Conservation (phyloP, 1,140 invertebrate genomes). For the Drosophila guanche region DNA sequence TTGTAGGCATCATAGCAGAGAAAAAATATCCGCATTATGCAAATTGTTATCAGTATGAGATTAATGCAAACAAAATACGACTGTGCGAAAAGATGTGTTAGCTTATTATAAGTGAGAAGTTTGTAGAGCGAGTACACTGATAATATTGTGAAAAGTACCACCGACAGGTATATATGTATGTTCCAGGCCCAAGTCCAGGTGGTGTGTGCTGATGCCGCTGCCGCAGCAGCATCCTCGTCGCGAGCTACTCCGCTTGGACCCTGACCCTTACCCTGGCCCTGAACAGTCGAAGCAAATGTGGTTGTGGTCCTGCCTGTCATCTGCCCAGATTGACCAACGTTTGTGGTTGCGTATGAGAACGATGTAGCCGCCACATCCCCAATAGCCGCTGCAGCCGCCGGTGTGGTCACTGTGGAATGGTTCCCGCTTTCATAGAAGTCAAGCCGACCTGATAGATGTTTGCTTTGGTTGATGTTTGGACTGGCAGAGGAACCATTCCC, state of each 20-base stretch:
- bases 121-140: conserved; percentile 92
- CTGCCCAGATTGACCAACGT: conserved; percentile 21
- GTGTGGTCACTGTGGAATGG: conserved; percentile 56
- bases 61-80: conserved; percentile 94
- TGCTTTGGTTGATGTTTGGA: conserved; percentile 77
- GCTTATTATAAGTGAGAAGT: conserved; percentile 91
- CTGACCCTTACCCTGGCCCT: conserved; percentile 3
- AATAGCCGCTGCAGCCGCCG: conserved; percentile 66
- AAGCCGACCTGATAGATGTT: conserved; percentile 24
- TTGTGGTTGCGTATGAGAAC: conserved; percentile 54
- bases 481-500: conserved; percentile 30
- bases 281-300: not conserved
- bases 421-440: conserved; percentile 34
- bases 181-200: conserved; percentile 94
- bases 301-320: conserved; percentile 10
- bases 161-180: conserved; percentile 93
- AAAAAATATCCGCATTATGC: conserved; percentile 92
- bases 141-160: conserved; percentile 91
- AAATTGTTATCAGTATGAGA: conserved; percentile 90
- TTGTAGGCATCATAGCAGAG: conserved; percentile 96
- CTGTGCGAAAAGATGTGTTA: conserved; percentile 90
- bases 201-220: conserved; percentile 83
- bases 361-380: conserved; percentile 64
- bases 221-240: conserved; percentile 61
- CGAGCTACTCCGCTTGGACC: conserved; percentile 55